phyloP scores from a whole-genome alignment of 2,888 invertebrate genomes.

The Apamea epomidion region DNA sequence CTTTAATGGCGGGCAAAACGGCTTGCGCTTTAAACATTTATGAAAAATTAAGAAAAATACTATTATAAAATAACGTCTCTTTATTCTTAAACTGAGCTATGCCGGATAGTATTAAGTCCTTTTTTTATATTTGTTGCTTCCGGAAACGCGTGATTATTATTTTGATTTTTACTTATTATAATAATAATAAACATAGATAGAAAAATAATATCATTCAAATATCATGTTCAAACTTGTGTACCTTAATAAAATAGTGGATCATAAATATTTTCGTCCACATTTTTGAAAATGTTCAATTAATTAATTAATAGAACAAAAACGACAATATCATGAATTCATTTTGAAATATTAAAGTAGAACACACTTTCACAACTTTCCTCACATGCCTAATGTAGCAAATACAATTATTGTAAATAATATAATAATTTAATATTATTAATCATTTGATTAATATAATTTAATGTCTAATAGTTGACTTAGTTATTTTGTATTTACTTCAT shows the following conservation, averaged over 20 bases:
- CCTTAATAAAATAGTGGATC: conserved; percentile 53
- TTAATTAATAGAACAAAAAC: neutral
- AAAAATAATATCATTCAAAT: conserved; percentile 61
- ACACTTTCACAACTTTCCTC: conserved; percentile 41
- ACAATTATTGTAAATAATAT: conserved; percentile 60
- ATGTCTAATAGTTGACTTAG: neutral
- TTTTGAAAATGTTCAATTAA: conserved; percentile 18
- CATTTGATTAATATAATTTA: conserved; percentile 28
- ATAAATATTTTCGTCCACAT: conserved; percentile 49
- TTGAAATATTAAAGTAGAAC: conserved; percentile 42
- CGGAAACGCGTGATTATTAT: conserved; percentile 72
- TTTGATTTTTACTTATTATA: conserved; percentile 64
- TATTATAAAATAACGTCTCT: conserved; percentile 81
- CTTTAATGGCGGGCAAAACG: conserved; percentile 73
- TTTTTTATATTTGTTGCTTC: conserved; percentile 76
- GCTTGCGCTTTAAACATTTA: conserved; percentile 77
- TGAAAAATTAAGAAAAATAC: conserved; percentile 67
- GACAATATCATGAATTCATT: conserved; percentile 52
- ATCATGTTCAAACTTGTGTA: conserved; percentile 65
- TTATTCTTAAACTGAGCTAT: conserved; percentile 84
- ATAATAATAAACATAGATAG: conserved; percentile 63
- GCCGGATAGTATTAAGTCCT: conserved; percentile 82
- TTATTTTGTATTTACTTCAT: neutral
- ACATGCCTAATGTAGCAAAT: conserved; percentile 60
- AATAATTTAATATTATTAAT: conserved; percentile 15